Evolutionary conservation across 2,113 vertebrate genomes (phyloP).

Genomic region (Bucco capensis): DNA sequence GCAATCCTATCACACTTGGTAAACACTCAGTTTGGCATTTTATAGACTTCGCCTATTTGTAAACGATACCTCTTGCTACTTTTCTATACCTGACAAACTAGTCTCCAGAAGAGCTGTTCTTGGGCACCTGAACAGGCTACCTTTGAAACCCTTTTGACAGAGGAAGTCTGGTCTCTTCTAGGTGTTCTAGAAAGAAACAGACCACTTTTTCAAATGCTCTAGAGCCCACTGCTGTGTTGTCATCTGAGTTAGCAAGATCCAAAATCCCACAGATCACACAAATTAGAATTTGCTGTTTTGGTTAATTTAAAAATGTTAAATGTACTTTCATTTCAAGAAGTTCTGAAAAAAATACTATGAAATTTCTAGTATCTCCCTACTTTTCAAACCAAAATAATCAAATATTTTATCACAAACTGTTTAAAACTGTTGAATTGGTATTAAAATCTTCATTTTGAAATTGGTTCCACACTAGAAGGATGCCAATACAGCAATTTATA

Average conservation of each 20-base stretch:
- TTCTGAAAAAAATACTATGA: neutral
- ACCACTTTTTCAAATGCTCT: neutral
- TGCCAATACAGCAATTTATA: neutral
- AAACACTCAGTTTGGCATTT: neutral
- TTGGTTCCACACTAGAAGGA: neutral
- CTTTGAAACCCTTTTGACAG: neutral
- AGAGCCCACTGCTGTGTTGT: neutral
- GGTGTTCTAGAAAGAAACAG: neutral
- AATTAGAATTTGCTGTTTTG: neutral
- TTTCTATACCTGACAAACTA: neutral
- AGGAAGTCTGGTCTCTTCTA: neutral
- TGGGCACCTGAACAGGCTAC: neutral
- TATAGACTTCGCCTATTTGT: neutral
- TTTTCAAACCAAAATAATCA: neutral
- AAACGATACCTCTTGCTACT: neutral
- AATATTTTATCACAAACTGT: neutral
- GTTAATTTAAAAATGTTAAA: neutral
- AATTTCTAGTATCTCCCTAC: neutral
- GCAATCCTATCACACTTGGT: neutral
- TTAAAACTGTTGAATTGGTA: neutral
- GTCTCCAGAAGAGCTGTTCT: neutral
- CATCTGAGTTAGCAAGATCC: neutral
- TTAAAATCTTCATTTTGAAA: neutral
- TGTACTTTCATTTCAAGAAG: neutral
- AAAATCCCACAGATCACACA: accelerated